A percentile compares a stretch with the other conserved stretches of the same genome.
Evolutionary conservation across 2,113 vertebrate genomes (phyloP).

Genomic region (Notarius lentiginosus): DNA sequence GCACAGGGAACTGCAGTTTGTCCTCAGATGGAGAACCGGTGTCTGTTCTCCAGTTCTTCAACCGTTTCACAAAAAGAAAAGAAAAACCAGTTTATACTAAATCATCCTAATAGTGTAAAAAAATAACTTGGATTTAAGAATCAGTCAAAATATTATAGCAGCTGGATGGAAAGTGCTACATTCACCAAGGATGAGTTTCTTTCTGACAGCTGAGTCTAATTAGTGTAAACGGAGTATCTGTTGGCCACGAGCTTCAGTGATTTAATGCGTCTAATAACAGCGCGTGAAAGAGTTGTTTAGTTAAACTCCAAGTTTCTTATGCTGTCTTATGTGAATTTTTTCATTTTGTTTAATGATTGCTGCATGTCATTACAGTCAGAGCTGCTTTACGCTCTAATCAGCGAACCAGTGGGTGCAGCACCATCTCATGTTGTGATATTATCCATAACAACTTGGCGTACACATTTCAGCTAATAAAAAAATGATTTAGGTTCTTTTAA

Average conservation of each 20-base stretch:
- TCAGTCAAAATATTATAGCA: constrained; percentile 1
- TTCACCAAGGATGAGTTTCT: constrained; percentile 10
- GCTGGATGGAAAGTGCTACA: constrained; percentile 23
- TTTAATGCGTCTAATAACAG: constrained; percentile 29
- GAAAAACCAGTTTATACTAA: background rate
- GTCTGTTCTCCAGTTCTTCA: background rate
- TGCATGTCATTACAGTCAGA: constrained; percentile 9
- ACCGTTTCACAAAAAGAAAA: background rate
- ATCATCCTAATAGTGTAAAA: background rate
- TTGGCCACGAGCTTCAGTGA: constrained; percentile 29
- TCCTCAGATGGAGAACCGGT: too few species aligned
- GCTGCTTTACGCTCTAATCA: constrained; percentile 19
- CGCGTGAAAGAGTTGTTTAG: constrained; percentile 35
- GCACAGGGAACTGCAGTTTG: too few species aligned
- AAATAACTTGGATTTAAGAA: background rate
- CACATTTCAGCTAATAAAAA: too few species aligned
- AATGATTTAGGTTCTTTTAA: background rate
- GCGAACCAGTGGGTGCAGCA: background rate
- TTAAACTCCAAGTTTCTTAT: background rate
- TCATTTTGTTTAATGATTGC: constrained; percentile 35
- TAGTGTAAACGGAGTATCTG: constrained; percentile 35
- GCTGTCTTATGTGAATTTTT: constrained; percentile 27
- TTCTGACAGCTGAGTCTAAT: constrained; percentile 39
- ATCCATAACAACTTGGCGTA: too few species aligned
- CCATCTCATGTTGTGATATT: too few species aligned